Conservation (phyloP, 2,888 invertebrate species). For the Macaria notata region DNA sequence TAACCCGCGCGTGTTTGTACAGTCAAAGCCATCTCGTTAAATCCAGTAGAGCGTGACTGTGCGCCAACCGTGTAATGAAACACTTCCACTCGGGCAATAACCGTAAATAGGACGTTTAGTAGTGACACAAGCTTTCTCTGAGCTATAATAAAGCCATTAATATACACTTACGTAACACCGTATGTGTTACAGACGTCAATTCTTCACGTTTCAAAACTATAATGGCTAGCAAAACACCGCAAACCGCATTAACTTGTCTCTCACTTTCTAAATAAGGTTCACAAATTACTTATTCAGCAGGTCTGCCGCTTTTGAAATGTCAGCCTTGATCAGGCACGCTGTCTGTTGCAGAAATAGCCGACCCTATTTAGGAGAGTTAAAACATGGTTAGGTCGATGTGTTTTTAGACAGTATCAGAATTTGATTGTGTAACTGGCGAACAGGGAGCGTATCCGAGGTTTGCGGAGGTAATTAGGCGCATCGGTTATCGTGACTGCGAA, state of each 20-base stretch:
- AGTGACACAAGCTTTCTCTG: slow-evolving; percentile 67
- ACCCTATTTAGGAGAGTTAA: slow-evolving; percentile 22
- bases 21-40: slow-evolving; percentile 67
- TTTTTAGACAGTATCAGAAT: not conserved
- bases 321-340: slow-evolving; percentile 42
- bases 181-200: slow-evolving; percentile 29
- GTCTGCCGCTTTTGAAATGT: slow-evolving; percentile 47
- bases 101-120: slow-evolving; percentile 68
- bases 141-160: slow-evolving; percentile 54
- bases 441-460: slow-evolving; percentile 9
- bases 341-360: slow-evolving; percentile 15
- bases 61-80: slow-evolving; percentile 75
- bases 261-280: slow-evolving; percentile 49
- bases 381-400: not conserved
- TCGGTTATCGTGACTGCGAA: slow-evolving; percentile 60
- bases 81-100: slow-evolving; percentile 75
- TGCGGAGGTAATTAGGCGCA: slow-evolving; percentile 32
- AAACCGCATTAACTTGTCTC: slow-evolving; percentile 39
- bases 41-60: slow-evolving; percentile 64
- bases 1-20: slow-evolving; percentile 51
- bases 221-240: slow-evolving; percentile 33
- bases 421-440: slow-evolving; percentile 12
- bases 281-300: slow-evolving; percentile 39
- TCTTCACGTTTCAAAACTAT: slow-evolving; percentile 24
- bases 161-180: slow-evolving; percentile 34